Evolutionary conservation across 2,797 vertebrate species (phyloP), one percentile per base, ranked within the genome.

Genomic region (Pseudopleuronectes americanus): DNA sequence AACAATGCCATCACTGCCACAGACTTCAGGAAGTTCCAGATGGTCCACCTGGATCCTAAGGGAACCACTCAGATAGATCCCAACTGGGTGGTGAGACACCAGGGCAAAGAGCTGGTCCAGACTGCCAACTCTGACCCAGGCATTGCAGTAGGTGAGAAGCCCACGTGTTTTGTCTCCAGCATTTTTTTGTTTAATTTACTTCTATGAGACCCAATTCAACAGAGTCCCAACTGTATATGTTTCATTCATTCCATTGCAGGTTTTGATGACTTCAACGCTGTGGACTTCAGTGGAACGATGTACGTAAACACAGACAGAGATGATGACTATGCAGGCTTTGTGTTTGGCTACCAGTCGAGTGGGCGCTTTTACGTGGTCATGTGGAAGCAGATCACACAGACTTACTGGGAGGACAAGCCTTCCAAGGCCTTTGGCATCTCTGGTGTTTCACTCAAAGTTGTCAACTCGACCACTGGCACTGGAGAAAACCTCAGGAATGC

Each of bases 321-420:
- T 3, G 98, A 99, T 0, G 98, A 99, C 92, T 99, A 99, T 0
- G 98, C 98, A 0, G 98, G 98, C 68, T 99, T 99, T 58, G 98
- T 99, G 64, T 99, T 99, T 8, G 96, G 97, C 83, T 99, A 99
- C 91, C 98, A 99, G 90, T 99, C 98, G 5, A 99, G 98, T 76
- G 96, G 95, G 51, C 96, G 97, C 12, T 99, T 99, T 85, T 99
- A 99, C 0, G 98, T 99, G 47, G 95, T 99, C 10, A 99, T 99
- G 98, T 99, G 98, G 98, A 99, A 99, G 87, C 98, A 99, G 90
- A 97, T 99, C 77, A 99, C 98, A 3, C 98, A 99, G 93, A 99
- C 98, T 0, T 99, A 99, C 90, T 99, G 98, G 98, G 97, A 99
- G 55, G 95, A 98, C 79, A 96, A 97, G 78, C 98, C 98, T 49